Evolutionary conservation across 2,113 vertebrate genomes (phyloP), one percentile per base, ranked within the genome.

Genomic region (Calypte anna): DNA sequence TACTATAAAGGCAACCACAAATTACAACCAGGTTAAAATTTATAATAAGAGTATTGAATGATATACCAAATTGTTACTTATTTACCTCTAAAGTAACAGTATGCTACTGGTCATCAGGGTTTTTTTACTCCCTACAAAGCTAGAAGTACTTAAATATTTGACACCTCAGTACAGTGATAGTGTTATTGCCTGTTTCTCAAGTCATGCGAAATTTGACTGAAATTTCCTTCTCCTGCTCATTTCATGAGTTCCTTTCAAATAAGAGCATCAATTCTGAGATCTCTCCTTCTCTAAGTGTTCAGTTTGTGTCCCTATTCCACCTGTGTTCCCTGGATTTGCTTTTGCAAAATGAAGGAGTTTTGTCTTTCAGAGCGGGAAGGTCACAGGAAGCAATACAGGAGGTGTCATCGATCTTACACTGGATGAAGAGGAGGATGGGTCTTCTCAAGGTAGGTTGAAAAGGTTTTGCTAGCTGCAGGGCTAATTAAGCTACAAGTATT

Each of bases 371-470:
- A 97, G 92, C 91, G 96, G 93, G 75, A 98, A 97, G 93, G 82
- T 97, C 89, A 78, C 97, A 94, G 93, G 97, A 83, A 91, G 88
- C 55, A 91, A 96, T 93, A 93, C 96, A 73, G 95, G 97, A 95
- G 96, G 97, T 83, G 98, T 98, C 94, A 98, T 98, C 96, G 98
- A 98, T 91, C 98, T 98, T 90, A 98, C 98, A 33, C 92, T 98
- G 90, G 98, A 98, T 96, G 98, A 98, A 94, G 98, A 98, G 87
- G 98, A 98, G 13, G 97, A 94, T 82, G 51, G 89, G 36, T 92
- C 94, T 59, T 97, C 96, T 84, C 97, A 97, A 96, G 97, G 98
- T 98, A 76, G 68, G 89, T 82, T 43, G 64, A 70, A 84, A 79
- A 70, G 48, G 57, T 40, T 48, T 88, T 59, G 31, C 51, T 76